A percentile compares a stretch with the other conserved stretches of the same genome.
phyloP scores from a whole-genome alignment of 2,797 vertebrate species.

The Aselliscus stoliczkanus region DNA sequence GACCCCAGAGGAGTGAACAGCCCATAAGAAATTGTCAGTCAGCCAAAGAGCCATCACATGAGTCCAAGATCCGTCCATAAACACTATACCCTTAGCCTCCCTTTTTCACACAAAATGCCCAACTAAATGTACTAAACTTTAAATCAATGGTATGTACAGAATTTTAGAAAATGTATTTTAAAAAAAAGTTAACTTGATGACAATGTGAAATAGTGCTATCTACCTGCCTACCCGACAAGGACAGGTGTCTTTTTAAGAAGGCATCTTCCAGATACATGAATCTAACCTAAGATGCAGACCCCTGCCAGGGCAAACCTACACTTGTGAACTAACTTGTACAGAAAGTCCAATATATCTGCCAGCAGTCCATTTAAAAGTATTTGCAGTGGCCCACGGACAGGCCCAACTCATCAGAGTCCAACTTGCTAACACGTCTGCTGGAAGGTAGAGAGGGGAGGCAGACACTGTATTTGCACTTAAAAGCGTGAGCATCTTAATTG shows the following conservation, averaged over 20 bases:
- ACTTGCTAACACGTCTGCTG: neutral
- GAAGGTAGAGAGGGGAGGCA: neutral
- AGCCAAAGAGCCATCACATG: neutral
- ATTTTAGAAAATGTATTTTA: conserved; percentile 7
- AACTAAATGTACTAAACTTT: neutral
- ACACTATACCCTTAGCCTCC: neutral
- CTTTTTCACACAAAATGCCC: neutral
- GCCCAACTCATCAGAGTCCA: neutral
- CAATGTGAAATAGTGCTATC: neutral
- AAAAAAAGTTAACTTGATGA: neutral
- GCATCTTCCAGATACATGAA: neutral
- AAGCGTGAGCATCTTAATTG: neutral
- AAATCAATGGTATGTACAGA: neutral
- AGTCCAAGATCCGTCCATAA: neutral
- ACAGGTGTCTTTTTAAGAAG: neutral
- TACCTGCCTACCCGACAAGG: neutral
- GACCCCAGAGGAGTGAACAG: neutral
- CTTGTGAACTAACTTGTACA: neutral
- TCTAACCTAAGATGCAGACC: neutral
- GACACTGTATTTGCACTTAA: neutral
- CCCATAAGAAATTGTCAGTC: neutral
- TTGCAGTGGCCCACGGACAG: neutral
- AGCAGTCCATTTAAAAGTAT: neutral
- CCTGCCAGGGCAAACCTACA: neutral
- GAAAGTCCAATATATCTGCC: neutral